Base-by-base conservation (phyloP, 2,888 invertebrate genomes). In the Onthophagus sagittarius region DNA sequence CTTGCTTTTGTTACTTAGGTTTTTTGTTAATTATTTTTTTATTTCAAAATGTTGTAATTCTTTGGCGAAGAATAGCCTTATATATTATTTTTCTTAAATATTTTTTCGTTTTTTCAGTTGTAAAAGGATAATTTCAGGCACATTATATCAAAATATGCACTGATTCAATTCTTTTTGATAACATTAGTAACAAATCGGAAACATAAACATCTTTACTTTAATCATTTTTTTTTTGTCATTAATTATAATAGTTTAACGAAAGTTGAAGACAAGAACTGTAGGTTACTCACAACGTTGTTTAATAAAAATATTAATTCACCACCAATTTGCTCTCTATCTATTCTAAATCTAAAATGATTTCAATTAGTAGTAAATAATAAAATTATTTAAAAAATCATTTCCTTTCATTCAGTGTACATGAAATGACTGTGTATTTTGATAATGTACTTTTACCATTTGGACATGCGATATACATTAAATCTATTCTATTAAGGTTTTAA, bases 361-460 rank as follows among this genome's bases (percentile, higher is more conserved):
- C 23, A 23, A 23, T 23, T 23, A 23, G 23, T 23, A 23, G 23
- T 23, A 23, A 23, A 23, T 23, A 23, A 23, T 23, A 23, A 23
- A 23, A 23, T 53, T 53, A 53, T 53, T 53, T 53, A 11, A 53
- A 53, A 53, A 53, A 53, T 53, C 11, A 23, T 23, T 23, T 23
- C 23, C 23, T 23, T 23, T 23, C 23, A 23, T 23, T 23, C 23
- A 23, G 39, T 70, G 39, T 72, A 72, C 72, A 72, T 62, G 33
- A 7, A 23, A 23, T 72, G 74, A 75, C 76, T 75, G 74, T 75
- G 77, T 73, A 71, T 73, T 67, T 65, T 71, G 67, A 62, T 65
- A 76, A 77, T 78, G 79, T 78, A 79, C 74, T 77, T 72, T 78
- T 79, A 79, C 78, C 79, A 79, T 77, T 79, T 77, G 73, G 70